Percentiles rank a stretch among this genome's conserved stretches.
phyloP scores from a whole-genome alignment of 2,888 invertebrate genomes.

The Zootermopsis nevadensis region DNA sequence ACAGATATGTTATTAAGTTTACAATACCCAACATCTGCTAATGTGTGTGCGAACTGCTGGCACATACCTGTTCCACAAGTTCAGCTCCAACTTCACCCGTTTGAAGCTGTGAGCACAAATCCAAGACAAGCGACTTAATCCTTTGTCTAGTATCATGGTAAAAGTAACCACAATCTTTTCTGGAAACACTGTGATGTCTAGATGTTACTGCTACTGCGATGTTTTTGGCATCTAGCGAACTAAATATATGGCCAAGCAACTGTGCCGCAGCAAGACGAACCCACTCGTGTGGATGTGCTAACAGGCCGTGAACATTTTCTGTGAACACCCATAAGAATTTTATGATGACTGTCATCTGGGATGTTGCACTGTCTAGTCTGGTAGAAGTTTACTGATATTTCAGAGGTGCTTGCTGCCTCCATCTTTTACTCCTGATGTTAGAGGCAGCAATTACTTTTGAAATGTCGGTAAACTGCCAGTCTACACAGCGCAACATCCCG shows the following conservation, averaged over 20 bases:
- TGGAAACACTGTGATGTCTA: not conserved
- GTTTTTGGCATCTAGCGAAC: conserved; percentile 71
- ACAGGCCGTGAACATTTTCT: conserved; percentile 75
- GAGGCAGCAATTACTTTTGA: no score
- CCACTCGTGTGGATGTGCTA: conserved; percentile 89
- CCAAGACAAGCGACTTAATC: conserved; percentile 76
- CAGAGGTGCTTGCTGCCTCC: no score
- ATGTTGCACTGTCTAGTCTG: no score
- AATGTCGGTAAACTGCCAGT: no score
- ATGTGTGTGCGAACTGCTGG: not conserved
- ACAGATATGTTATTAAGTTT: no score
- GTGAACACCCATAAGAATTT: conserved; percentile 58
- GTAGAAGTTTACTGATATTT: no score
- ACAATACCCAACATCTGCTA: not conserved
- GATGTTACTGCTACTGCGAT: conserved; percentile 62
- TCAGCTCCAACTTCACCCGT: conserved; percentile 75
- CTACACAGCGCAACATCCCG: no score
- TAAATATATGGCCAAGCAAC: conserved; percentile 78
- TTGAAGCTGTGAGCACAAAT: conserved; percentile 80
- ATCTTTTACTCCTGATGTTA: no score
- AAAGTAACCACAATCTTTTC: conserved; percentile 66
- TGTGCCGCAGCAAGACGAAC: conserved; percentile 83
- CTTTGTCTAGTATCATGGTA: conserved; percentile 71
- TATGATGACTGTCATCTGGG: no score
- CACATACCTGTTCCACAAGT: conserved; percentile 73